A percentile compares a stretch with the other conserved stretches of the same genome.
These are phyloP conservation scores for Stichopus chloronotus DNA, from an alignment of 35 echinoderm and acorn worm genomes.

Conservation along the genomic window DNA sequence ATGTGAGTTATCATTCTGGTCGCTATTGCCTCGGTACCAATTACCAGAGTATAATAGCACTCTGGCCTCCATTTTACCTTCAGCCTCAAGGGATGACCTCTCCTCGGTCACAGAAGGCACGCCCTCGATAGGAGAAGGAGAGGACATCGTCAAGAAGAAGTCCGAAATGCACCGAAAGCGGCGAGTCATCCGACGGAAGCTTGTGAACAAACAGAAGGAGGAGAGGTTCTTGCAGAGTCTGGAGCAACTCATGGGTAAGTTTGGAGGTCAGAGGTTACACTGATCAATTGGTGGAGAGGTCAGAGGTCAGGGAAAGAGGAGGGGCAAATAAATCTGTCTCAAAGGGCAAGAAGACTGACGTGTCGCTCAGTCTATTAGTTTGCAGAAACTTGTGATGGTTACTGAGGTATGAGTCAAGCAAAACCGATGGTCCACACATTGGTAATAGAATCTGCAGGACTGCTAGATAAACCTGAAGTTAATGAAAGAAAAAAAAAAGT, in stretches of 20 bases:
- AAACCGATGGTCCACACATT: no score
- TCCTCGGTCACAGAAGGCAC: slow-evolving; percentile 6
- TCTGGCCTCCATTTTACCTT: neutral
- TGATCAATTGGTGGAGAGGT: neutral
- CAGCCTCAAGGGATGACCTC: slow-evolving; percentile 39
- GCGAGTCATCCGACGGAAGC: neutral
- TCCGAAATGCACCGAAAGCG: neutral
- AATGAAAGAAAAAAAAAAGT: no score
- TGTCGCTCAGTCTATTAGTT: no score
- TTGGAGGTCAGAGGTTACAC: neutral
- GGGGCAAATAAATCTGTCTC: no score
- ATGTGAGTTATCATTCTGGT: no score
- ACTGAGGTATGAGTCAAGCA: no score
- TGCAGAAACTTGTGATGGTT: no score
- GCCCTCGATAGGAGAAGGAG: slow-evolving; percentile 44
- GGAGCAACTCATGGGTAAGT: slow-evolving; percentile 44
- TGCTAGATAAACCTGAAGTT: no score
- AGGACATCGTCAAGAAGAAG: slow-evolving; percentile 13
- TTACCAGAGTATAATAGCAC: no score
- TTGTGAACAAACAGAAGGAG: slow-evolving; percentile 13
- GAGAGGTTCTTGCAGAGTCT: slow-evolving; percentile 47
- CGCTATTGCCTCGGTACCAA: no score
- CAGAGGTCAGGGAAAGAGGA: neutral
- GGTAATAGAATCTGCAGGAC: no score
- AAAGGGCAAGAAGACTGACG: no score